Conservation (phyloP, 2,113 vertebrate genomes). For the Thomomys bottae region DNA sequence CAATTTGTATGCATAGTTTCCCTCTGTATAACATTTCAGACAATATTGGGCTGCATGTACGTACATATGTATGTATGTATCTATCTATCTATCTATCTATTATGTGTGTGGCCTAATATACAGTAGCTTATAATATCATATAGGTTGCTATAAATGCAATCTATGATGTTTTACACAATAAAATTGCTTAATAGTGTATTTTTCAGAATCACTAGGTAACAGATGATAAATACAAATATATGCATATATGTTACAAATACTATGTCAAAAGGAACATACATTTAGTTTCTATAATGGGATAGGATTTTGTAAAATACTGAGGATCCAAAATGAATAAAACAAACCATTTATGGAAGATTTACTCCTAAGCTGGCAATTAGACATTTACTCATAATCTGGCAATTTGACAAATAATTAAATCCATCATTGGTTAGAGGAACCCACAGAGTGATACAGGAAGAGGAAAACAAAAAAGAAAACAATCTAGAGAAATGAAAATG, state of each 20-base stretch:
- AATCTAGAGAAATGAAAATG: not conserved
- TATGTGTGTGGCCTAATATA: no score
- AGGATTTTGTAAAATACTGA: not conserved
- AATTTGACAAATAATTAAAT: not conserved
- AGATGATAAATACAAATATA: not conserved
- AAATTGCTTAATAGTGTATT: not conserved
- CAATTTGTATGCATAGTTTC: not conserved
- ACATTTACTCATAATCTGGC: not conserved
- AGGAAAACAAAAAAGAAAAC: not conserved
- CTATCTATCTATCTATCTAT: no score
- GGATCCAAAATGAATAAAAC: not conserved
- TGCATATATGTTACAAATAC: not conserved
- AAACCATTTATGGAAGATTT: not conserved
- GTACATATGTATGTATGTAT: no score
- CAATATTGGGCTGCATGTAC: not conserved
- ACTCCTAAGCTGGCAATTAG: not conserved
- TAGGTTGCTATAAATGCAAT: not conserved
- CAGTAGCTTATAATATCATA: not conserved
- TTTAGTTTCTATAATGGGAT: not conserved
- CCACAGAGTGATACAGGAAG: not conserved
- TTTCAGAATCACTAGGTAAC: not conserved
- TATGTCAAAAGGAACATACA: not conserved
- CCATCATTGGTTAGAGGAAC: not conserved
- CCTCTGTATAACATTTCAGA: not conserved
- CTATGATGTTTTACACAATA: not conserved